Conservation (phyloP, 2,797 vertebrate genomes). For the Cheirogaleus major region DNA sequence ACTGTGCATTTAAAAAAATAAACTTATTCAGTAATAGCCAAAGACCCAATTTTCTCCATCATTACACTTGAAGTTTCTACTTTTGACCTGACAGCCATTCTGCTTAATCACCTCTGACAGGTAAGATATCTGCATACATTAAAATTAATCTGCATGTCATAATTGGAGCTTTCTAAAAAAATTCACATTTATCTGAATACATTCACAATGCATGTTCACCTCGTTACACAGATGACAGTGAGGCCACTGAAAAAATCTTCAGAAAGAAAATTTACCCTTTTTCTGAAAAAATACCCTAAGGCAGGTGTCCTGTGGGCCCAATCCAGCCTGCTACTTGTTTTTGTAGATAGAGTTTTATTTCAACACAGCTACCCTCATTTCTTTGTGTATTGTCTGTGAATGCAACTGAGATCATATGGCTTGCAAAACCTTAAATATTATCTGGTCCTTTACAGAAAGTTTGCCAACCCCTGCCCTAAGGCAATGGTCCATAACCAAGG, state of each 20-base stretch:
- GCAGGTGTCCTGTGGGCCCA: background rate
- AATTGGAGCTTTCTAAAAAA: background rate
- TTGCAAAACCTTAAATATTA: slow-evolving; percentile 25
- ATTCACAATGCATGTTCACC: background rate
- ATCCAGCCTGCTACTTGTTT: background rate
- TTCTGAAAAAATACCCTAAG: background rate
- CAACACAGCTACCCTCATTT: background rate
- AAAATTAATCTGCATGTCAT: slow-evolving; percentile 20
- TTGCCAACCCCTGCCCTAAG: background rate
- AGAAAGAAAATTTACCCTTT: background rate
- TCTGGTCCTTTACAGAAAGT: slow-evolving; percentile 17
- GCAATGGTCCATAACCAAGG: background rate
- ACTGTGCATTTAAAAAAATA: background rate
- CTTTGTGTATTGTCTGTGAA: background rate
- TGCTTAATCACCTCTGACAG: slow-evolving; percentile 42
- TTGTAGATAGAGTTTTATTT: slow-evolving; percentile 2
- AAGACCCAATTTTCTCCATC: slow-evolving; percentile 40
- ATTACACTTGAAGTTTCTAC: slow-evolving; percentile 43
- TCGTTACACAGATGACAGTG: background rate
- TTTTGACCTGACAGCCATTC: slow-evolving; percentile 4
- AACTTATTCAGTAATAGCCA: slow-evolving; percentile 9
- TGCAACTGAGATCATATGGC: background rate
- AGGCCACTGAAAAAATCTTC: background rate
- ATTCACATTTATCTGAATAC: background rate
- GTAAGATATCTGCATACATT: slow-evolving; percentile 49